Conservation (phyloP, 1,140 invertebrate genomes). For the Papilio dardanus region DNA sequence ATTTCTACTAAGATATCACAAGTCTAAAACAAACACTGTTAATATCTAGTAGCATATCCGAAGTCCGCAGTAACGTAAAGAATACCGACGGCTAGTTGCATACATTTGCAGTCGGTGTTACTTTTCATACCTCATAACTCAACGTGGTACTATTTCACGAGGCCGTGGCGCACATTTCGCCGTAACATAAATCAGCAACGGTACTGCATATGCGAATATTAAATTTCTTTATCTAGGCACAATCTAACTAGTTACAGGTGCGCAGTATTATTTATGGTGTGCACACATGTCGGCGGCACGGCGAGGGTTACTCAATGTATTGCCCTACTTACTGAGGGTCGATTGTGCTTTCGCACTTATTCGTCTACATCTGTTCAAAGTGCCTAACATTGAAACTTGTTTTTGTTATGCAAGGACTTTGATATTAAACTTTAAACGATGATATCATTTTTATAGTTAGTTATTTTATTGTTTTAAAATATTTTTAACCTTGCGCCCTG, state of each 20-base stretch:
- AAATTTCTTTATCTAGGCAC: conserved; percentile 72
- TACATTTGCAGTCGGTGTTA: conserved; percentile 24
- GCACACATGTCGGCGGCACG: conserved; percentile 61
- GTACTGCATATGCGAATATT: conserved; percentile 57
- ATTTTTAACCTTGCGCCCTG: neutral
- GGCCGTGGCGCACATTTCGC: conserved; percentile 41
- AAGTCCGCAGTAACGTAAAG: neutral
- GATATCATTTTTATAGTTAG: neutral
- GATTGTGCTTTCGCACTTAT: conserved; percentile 50
- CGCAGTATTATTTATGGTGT: conserved; percentile 67
- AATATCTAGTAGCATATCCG: neutral
- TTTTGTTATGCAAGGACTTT: conserved; percentile 30
- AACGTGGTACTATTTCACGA: conserved; percentile 22
- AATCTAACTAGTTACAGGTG: conserved; percentile 73
- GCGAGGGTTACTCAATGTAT: conserved; percentile 66
- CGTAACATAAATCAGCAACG: conserved; percentile 62
- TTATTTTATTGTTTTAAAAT: neutral
- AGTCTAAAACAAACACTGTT: neutral
- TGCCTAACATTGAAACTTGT: conserved; percentile 47
- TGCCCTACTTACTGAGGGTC: conserved; percentile 65
- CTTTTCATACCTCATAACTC: conserved; percentile 30
- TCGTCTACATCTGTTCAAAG: conserved; percentile 45
- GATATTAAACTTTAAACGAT: neutral
- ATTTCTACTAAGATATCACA: neutral
- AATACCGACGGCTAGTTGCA: neutral